Evolutionary conservation across 2,797 vertebrate species (phyloP), one percentile per base, ranked within the genome.

Genomic region (Sebastes glaucus): DNA sequence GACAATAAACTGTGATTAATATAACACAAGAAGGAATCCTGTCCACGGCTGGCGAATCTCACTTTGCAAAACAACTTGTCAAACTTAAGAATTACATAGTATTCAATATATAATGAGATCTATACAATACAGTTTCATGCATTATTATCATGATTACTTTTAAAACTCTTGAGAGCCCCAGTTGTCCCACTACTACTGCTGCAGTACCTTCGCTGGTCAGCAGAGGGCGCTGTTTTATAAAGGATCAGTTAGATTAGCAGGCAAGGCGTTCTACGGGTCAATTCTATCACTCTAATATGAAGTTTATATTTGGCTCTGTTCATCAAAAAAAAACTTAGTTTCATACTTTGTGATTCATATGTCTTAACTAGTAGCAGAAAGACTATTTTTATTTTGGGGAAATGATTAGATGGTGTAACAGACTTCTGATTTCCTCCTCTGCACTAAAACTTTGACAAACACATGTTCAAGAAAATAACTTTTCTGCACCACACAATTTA

Each of bases 51-150:
- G 55, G 38, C 13, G 9, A 76, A 55, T 83, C 73, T 85, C 69
- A 76, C 18, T 83, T 78, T 84, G 61, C 28, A 76, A 73, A 82
- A 71, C 76, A 72, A 68, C 6, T 62, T 49, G n/a, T 89, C 65
- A 85, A 85, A 87, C 66, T 56, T 52, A 78, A 85, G 74, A 87
- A 68, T 88, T 6, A 87, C 79, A 87, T 53, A 88, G 63, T 85
- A 81, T 84, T 91, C 66, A 81, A 83, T 87, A 92, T 90, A 87
- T 84, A 76, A 82, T 78, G 57, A 86, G 61, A 71, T 85, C 71
- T 85, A 76, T 82, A 89, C 78, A 83, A 84, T 52, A 52, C 61
- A 69, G 55, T 62, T 80, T 83, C 91, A 92, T 93, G 93, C 92
- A 87, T 88, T 83, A 71, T 80, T 83, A 73, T 85, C 64, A 74